These are phyloP conservation scores for Halichoerus grypus DNA, from an alignment of 2,113 vertebrate species.

Conservation along the genomic window DNA sequence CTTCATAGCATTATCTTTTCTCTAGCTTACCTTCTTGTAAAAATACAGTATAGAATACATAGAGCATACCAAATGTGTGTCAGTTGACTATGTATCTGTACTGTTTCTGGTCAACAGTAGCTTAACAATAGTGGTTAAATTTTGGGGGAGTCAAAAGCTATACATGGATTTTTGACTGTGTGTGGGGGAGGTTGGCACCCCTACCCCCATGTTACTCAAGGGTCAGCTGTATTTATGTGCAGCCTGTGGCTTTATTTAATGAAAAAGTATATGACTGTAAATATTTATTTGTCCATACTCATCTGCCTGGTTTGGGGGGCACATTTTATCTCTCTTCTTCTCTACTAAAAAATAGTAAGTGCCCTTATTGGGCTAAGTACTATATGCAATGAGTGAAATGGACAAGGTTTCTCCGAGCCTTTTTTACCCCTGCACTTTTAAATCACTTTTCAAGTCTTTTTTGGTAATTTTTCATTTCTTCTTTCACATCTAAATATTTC, in stretches of 20 bases:
- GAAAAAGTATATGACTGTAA: neutral
- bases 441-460: neutral
- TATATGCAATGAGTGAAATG: neutral
- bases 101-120: neutral
- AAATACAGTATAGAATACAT: neutral
- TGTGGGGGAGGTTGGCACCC: neutral
- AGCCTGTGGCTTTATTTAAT: conserved; percentile 22
- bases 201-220: neutral
- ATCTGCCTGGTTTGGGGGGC: neutral
- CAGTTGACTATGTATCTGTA: neutral
- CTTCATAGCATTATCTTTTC: neutral
- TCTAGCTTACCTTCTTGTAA: neutral
- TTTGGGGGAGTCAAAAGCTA: neutral
- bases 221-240: neutral
- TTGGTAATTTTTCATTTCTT: neutral
- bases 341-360: conserved; percentile 25
- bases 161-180: neutral
- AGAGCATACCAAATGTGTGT: neutral
- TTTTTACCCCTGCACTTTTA: neutral
- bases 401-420: neutral
- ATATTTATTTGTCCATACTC: neutral
- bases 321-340: neutral
- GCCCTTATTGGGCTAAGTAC: neutral
- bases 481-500: conserved; percentile 46
- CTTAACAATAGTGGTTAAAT: neutral